These are phyloP conservation scores for Venturia canescens DNA, from an alignment of 1,140 invertebrate genomes.

Conservation along the genomic window DNA sequence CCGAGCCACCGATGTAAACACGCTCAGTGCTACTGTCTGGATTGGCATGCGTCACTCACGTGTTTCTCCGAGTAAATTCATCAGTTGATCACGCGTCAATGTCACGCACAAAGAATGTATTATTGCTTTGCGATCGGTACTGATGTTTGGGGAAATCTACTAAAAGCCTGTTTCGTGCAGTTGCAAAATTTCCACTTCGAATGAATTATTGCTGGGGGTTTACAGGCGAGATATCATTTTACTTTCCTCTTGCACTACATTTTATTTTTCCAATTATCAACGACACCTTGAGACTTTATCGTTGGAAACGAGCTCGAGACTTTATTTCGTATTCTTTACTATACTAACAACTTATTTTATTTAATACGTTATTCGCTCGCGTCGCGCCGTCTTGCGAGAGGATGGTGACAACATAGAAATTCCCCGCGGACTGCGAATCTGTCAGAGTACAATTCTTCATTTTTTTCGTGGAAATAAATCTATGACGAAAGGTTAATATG, in stretches of 20 bases:
- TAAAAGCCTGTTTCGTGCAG: neutral
- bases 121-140: neutral
- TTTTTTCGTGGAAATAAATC: no score
- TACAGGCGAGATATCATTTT: neutral
- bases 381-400: no score
- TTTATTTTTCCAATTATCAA: neutral
- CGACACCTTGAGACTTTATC: neutral
- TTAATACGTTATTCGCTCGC: no score
- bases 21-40: neutral
- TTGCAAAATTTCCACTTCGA: constrained; percentile 5
- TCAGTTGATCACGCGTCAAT: constrained; percentile 5
- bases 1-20: neutral
- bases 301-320: no score
- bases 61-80: constrained; percentile 4
- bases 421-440: no score
- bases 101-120: neutral
- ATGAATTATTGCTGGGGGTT: neutral
- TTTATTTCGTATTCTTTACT: no score
- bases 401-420: no score
- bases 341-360: no score
- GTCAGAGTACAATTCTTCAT: no score
- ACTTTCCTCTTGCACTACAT: neutral
- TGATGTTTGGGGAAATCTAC: neutral
- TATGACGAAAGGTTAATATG: no score
- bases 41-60: constrained; percentile 8